Conservation (phyloP, 2,888 invertebrate genomes). For the Gandaritis pyraliata region DNA sequence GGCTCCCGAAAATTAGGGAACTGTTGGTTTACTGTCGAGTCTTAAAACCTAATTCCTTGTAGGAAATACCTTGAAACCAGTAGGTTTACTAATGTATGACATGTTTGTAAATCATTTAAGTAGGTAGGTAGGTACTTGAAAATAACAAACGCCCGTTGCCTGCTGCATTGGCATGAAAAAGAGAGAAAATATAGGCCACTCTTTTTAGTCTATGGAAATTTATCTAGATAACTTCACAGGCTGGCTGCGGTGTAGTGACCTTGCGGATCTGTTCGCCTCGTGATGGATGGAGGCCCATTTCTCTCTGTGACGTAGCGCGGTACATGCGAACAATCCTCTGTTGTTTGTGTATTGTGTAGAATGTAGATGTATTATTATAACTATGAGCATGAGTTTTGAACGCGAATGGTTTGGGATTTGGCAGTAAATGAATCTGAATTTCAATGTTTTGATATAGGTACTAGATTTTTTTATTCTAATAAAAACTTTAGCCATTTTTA, state of each 20-base stretch:
- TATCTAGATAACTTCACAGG: conserved; percentile 12
- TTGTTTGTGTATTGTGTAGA: too few relatives aligned
- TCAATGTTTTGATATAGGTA: not conserved
- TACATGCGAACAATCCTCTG: conserved; percentile 3
- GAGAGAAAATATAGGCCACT: not conserved
- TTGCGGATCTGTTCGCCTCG: conserved; percentile 32
- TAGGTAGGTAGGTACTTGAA: too few relatives aligned
- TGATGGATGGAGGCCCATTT: conserved; percentile 40
- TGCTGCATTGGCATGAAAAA: too few relatives aligned
- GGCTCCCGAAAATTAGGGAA: not conserved
- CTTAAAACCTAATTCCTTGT: too few relatives aligned
- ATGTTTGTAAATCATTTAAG: too few relatives aligned
- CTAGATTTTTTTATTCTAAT: too few relatives aligned
- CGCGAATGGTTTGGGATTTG: not conserved
- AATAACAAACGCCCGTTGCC: too few relatives aligned
- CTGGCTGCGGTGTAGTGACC: conserved; percentile 29
- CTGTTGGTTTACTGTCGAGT: not conserved
- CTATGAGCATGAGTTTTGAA: not conserved
- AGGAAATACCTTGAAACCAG: too few relatives aligned
- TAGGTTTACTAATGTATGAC: too few relatives aligned
- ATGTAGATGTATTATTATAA: not conserved
- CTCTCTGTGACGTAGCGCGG: conserved; percentile 37
- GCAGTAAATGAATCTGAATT: too few relatives aligned
- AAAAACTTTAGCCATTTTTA: too few relatives aligned
- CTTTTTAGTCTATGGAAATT: conserved; percentile 14